These are phyloP conservation scores for Tenthredo notha DNA, from an alignment of 2,888 invertebrate species.

Conservation along the genomic window DNA sequence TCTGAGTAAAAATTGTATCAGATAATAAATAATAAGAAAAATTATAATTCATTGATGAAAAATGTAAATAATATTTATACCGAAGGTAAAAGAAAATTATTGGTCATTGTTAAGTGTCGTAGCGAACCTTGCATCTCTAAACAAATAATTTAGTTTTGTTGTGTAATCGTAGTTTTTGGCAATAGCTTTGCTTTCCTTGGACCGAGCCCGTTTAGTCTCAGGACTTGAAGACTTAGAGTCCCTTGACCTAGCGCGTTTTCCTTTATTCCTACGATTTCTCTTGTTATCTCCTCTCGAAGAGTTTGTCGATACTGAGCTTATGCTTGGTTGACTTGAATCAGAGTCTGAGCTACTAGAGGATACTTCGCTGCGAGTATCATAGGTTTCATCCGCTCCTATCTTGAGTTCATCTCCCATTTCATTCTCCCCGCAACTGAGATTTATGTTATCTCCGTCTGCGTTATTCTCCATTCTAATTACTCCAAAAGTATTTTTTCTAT, in stretches of 20 bases:
- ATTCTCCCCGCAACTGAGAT: slow-evolving; percentile 74
- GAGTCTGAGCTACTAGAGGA: slow-evolving; percentile 89
- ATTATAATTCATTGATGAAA: not conserved
- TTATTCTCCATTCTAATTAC: slow-evolving; percentile 65
- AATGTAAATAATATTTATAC: not conserved
- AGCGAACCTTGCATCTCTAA: slow-evolving; percentile 88
- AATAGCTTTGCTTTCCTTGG: slow-evolving; percentile 76
- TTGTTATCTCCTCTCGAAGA: slow-evolving; percentile 79
- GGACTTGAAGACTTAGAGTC: slow-evolving; percentile 75
- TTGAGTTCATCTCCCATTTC: slow-evolving; percentile 91
- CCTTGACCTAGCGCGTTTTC: slow-evolving; percentile 72
- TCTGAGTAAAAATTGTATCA: not conserved
- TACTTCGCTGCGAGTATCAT: slow-evolving; percentile 93
- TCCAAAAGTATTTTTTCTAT: not conserved
- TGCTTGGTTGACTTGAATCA: slow-evolving; percentile 86
- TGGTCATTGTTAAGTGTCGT: slow-evolving; percentile 24
- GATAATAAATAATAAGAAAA: not conserved
- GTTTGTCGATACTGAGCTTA: slow-evolving; percentile 88
- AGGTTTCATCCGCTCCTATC: slow-evolving; percentile 87
- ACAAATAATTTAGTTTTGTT: slow-evolving; percentile 95
- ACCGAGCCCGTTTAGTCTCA: slow-evolving; percentile 74
- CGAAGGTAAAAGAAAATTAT: not conserved
- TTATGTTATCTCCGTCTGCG: slow-evolving; percentile 73
- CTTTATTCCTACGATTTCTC: slow-evolving; percentile 71
- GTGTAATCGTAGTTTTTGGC: slow-evolving; percentile 90